These are phyloP conservation scores for Lutjanus campechanus DNA, from an alignment of 2,797 vertebrate genomes.

Conservation along the genomic window DNA sequence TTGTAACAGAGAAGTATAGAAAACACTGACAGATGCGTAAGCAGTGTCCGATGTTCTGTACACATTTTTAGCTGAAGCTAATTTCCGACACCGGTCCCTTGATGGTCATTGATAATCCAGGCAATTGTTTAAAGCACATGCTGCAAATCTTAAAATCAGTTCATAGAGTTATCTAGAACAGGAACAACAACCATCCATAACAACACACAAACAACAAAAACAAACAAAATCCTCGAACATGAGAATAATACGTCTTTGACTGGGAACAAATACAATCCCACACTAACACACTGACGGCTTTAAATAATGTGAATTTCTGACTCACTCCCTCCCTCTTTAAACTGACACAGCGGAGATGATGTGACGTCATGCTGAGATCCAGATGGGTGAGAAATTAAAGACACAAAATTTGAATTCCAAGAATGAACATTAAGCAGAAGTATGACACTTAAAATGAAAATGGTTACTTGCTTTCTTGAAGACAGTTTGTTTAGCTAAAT, in stretches of 20 bases:
- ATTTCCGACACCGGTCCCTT: too few relatives aligned
- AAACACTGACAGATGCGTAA: too few relatives aligned
- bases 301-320: not conserved
- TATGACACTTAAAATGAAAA: not conserved
- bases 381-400: not conserved
- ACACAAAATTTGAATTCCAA: not conserved
- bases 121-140: too few relatives aligned
- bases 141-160: too few relatives aligned
- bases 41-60: too few relatives aligned
- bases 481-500: conserved; percentile 2
- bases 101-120: too few relatives aligned
- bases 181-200: too few relatives aligned
- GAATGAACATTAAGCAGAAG: not conserved
- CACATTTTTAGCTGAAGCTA: too few relatives aligned
- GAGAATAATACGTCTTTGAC: not conserved
- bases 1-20: too few relatives aligned
- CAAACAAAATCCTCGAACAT: not conserved
- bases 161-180: too few relatives aligned
- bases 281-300: not conserved
- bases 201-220: too few relatives aligned
- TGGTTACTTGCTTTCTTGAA: not conserved
- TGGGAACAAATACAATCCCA: not conserved
- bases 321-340: not conserved
- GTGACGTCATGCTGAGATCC: not conserved
- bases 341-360: not conserved